Evolutionary conservation across 2,113 vertebrate species (phyloP).

Genomic region (Apeltes quadracus): DNA sequence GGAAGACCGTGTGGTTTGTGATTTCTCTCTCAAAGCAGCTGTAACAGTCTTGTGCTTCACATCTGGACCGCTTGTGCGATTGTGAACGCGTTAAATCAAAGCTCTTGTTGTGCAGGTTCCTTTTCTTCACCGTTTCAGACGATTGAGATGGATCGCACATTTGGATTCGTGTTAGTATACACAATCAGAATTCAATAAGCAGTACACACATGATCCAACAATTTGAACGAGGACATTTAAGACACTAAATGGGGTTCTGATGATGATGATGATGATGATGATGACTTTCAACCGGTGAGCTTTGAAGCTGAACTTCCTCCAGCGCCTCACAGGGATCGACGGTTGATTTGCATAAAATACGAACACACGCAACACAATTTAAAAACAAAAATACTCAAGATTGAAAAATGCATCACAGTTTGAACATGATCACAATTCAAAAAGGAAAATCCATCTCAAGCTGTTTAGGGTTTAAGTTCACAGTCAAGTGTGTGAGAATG

Average conservation of each 20-base stretch:
- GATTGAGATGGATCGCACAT: conserved; percentile 37
- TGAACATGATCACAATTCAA: conserved; percentile 59
- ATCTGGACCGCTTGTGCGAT: conserved; percentile 3
- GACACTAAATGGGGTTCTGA: conserved; percentile 5
- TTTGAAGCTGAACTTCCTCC: conserved; percentile 21
- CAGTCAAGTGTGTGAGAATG: conserved; percentile 11
- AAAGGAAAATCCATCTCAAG: conserved; percentile 29
- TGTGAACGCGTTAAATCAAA: conserved; percentile 19
- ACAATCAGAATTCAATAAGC: conserved; percentile 21
- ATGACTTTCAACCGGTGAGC: background rate
- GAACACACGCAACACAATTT: conserved; percentile 23
- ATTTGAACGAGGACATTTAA: conserved; percentile 11
- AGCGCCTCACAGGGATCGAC: conserved; percentile 57
- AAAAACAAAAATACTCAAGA: conserved; percentile 38
- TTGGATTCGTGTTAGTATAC: conserved; percentile 12
- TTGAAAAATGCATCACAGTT: conserved; percentile 44
- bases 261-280: background rate
- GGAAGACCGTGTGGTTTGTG: conserved; percentile 50
- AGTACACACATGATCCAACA: conserved; percentile 14
- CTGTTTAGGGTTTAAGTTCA: conserved; percentile 12
- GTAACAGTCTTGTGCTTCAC: conserved; percentile 42
- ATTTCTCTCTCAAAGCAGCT: conserved; percentile 22
- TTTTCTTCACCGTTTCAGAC: conserved; percentile 22
- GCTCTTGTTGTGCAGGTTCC: conserved; percentile 5
- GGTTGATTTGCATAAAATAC: conserved; percentile 49